Base-by-base conservation (phyloP, 64 coral and sea anemone genomes). In the Hydrozoanthus tunicans region DNA sequence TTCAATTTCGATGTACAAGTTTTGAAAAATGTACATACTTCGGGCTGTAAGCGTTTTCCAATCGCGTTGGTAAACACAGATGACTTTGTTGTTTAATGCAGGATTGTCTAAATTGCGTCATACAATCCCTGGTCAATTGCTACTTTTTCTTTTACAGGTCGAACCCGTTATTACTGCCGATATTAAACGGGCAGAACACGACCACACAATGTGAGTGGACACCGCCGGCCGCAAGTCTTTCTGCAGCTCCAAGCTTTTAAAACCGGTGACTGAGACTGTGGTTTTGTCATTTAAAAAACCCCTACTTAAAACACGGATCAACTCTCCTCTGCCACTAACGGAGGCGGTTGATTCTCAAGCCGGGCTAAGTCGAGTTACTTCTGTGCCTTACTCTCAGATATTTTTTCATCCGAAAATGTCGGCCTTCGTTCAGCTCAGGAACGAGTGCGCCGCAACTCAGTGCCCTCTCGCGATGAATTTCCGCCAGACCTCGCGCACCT, bases 371-470 rank as follows among this genome's bases (percentile, higher is more conserved):
- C 14, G 84, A 61, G 56, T 74, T 74, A 24, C 70, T 75, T 60
- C 84, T 88, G 13, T 61, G 68, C 24, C 69, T 73, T 24, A 88
- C 53, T 7, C 55, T 75, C 27, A 61, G 74, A 88, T 88, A 88
- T 10, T 88, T 88, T 88, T 88, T 88, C 20, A 88, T 56, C 3
- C 84, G 84, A 88, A 88, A 88, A 17, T 58, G 84, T 73, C 84
- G 68, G 23, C 84, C 84, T 88, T 88, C 84, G 56, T 88, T 88
- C 56, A 59, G 69, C 68, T 75, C 12, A 3, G 69, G 55, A 73
- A 88, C 57, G 13, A 88, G 69, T 11, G 68, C 83, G 14, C 84
- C 84, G 43, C 84, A 75, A 15, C 84, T 75, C 12, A 88, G 15
- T 11, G 84, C 84, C 8, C 84, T 54, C 51, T 88, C 84, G 3